Evolutionary conservation across 2,888 invertebrate genomes (phyloP).

Genomic region (Hyposoter didymator): DNA sequence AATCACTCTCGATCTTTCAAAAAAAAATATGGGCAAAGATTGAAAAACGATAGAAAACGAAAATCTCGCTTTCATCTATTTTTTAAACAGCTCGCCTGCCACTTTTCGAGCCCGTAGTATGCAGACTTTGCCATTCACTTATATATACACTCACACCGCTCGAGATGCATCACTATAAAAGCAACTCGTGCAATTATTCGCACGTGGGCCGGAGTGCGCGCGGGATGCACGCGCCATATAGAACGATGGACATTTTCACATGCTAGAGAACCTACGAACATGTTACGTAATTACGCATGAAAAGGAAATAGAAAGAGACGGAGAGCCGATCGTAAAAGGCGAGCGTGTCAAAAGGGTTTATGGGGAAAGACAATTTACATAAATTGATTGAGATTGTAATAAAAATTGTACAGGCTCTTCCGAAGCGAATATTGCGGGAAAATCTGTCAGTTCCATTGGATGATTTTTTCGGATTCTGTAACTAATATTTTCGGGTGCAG

Average conservation of each 20-base stretch:
- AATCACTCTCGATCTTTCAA: not conserved
- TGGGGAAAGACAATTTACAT: not conserved
- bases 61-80: not conserved
- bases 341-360: not conserved
- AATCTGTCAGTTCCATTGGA: not conserved
- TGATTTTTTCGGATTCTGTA: not conserved
- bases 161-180: slow-evolving; percentile 19
- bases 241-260: slow-evolving; percentile 31
- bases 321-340: not conserved
- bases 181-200: slow-evolving; percentile 54
- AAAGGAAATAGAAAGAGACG: slow-evolving; percentile 9
- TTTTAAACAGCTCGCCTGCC: not conserved
- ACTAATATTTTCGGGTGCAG: not conserved
- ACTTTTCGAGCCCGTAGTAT: not conserved
- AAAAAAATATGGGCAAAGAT: not conserved
- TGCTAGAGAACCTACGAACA: not conserved
- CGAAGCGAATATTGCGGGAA: not conserved
- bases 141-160: slow-evolving; percentile 3
- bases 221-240: slow-evolving; percentile 1
- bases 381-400: slow-evolving; percentile 2
- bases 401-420: not conserved
- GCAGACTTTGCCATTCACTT: not conserved
- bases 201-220: slow-evolving; percentile 35
- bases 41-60: not conserved
- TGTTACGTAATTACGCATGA: slow-evolving; percentile 10